These are phyloP conservation scores for Drosophila lini DNA, from an alignment of 1,140 invertebrate genomes.

Conservation along the genomic window DNA sequence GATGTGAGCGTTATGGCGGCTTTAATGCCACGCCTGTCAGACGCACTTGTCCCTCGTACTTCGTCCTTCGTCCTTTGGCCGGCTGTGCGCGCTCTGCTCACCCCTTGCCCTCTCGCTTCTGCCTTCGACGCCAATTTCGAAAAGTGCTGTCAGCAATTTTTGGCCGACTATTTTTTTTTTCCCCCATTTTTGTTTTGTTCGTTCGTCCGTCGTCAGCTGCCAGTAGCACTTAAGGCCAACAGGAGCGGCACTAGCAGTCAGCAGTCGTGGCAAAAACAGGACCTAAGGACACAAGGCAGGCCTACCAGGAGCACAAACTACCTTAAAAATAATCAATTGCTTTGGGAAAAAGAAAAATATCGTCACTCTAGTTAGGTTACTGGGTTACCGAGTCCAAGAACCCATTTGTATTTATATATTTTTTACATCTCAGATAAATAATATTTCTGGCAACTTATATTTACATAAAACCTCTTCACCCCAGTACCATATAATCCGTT, in stretches of 20 bases:
- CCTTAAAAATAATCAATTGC: not conserved
- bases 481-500: not conserved
- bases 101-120: not conserved
- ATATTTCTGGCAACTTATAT: not conserved
- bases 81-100: not conserved
- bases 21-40: slow-evolving; percentile 73
- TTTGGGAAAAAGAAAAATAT: not conserved
- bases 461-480: not conserved
- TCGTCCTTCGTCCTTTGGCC: not conserved
- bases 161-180: slow-evolving; percentile 48
- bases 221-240: slow-evolving; percentile 69
- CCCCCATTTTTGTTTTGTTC: slow-evolving; percentile 27
- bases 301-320: not conserved
- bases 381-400: not conserved
- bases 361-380: not conserved
- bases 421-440: too few relatives aligned
- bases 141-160: slow-evolving; percentile 78
- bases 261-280: slow-evolving; percentile 5
- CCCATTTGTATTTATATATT: too few relatives aligned
- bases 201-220: slow-evolving; percentile 61
- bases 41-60: slow-evolving; percentile 43
- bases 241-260: slow-evolving; percentile 13
- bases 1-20: slow-evolving; percentile 53
- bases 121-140: slow-evolving; percentile 65
- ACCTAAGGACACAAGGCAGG: slow-evolving; percentile 5